These are phyloP conservation scores for Esox niger DNA, from an alignment of 2,113 vertebrate genomes.

Conservation along the genomic window DNA sequence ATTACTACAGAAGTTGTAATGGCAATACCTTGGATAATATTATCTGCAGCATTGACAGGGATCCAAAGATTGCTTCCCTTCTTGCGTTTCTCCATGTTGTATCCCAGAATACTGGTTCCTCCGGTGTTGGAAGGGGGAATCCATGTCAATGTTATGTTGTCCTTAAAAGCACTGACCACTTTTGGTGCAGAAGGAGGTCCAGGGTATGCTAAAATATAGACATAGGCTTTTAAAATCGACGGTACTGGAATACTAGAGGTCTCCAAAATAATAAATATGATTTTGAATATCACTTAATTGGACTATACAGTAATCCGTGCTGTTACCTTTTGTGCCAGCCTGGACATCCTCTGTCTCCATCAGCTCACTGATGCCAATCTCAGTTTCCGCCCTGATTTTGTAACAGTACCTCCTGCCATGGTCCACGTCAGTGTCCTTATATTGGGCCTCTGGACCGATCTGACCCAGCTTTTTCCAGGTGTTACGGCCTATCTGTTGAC, in stretches of 20 bases:
- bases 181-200: slow-evolving; percentile 78
- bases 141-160: slow-evolving; percentile 80
- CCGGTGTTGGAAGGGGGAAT: slow-evolving; percentile 71
- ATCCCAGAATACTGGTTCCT: slow-evolving; percentile 78
- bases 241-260: too few relatives aligned
- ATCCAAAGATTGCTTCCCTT: slow-evolving; percentile 83
- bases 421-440: slow-evolving; percentile 78
- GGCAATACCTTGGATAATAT: slow-evolving; percentile 70
- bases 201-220: slow-evolving; percentile 81
- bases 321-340: slow-evolving; percentile 80
- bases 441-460: slow-evolving; percentile 62
- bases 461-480: slow-evolving; percentile 85
- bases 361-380: slow-evolving; percentile 76
- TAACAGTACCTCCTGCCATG: slow-evolving; percentile 84
- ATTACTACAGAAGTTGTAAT: background rate
- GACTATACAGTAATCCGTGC: background rate
- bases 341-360: slow-evolving; percentile 85
- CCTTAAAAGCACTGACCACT: slow-evolving; percentile 73
- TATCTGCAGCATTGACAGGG: slow-evolving; percentile 61
- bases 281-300: too few relatives aligned
- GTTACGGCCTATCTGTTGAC: slow-evolving; percentile 79
- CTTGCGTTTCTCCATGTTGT: slow-evolving; percentile 85
- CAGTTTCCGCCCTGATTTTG: slow-evolving; percentile 79
- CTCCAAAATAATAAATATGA: too few relatives aligned
- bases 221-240: too few relatives aligned